Percentiles rank a stretch among this genome's conserved stretches.
These are phyloP conservation scores for Silurus lanzhouensis DNA, from an alignment of 2,797 vertebrate genomes.

Conservation along the genomic window DNA sequence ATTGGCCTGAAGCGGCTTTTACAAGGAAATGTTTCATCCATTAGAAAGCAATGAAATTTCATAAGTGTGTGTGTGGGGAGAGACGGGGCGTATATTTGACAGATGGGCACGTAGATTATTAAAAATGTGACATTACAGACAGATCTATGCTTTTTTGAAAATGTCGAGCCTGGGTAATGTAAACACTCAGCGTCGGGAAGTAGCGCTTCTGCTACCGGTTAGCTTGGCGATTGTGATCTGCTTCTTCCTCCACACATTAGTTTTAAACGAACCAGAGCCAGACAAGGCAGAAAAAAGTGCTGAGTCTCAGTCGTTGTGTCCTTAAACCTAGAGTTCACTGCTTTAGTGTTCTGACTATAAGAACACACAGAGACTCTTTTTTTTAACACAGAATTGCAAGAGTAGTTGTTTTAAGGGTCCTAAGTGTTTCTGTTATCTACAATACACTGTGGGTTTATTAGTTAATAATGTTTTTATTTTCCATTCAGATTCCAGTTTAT, in stretches of 20 bases:
- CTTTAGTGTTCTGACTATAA: not conserved
- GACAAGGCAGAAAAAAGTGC: not conserved
- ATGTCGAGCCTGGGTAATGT: slow-evolving; percentile 29
- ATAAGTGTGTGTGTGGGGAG: slow-evolving; percentile 2
- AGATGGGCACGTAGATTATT: slow-evolving; percentile 20
- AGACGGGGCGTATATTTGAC: not conserved
- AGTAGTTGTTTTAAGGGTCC: not conserved
- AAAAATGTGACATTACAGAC: slow-evolving; percentile 28
- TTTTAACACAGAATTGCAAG: not conserved
- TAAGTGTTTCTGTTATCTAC: not conserved
- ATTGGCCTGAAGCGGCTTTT: slow-evolving; percentile 31
- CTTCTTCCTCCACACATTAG: slow-evolving; percentile 10
- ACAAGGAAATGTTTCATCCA: slow-evolving; percentile 38
- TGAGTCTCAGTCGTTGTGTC: slow-evolving; percentile 4
- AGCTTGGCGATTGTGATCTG: slow-evolving; percentile 19
- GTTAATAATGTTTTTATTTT: not conserved
- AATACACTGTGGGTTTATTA: not conserved
- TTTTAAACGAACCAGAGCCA: not conserved
- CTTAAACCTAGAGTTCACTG: not conserved
- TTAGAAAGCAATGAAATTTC: slow-evolving; percentile 24
- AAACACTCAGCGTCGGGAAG: slow-evolving; percentile 20
- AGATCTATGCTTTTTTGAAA: slow-evolving; percentile 43
- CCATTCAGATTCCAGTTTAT: not conserved
- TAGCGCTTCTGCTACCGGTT: slow-evolving; percentile 34
- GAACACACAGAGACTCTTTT: not conserved